These are phyloP conservation scores for Subacronicta megacephala DNA, from an alignment of 2,888 invertebrate genomes.

Conservation along the genomic window DNA sequence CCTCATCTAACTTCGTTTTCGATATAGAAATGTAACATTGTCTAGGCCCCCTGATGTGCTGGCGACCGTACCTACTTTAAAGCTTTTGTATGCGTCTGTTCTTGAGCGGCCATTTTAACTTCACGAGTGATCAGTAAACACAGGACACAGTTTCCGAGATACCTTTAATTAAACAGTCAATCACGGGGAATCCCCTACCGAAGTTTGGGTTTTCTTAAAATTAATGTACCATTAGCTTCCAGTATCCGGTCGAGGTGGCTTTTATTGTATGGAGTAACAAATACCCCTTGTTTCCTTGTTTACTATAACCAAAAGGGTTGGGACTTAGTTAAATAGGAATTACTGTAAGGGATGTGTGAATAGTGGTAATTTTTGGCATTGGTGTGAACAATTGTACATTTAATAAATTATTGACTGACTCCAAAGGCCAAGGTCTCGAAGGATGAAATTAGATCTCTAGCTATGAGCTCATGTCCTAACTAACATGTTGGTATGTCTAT, in stretches of 20 bases:
- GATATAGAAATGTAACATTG: no score
- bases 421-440: no score
- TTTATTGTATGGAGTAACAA: conserved; percentile 48
- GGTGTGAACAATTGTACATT: neutral
- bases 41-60: no score
- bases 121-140: neutral
- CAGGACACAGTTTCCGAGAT: conserved; percentile 1
- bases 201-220: conserved; percentile 51
- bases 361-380: neutral
- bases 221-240: conserved; percentile 51
- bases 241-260: conserved; percentile 39
- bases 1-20: no score
- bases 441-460: no score
- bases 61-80: no score
- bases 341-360: neutral
- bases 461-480: no score
- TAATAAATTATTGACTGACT: no score
- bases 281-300: conserved; percentile 46
- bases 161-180: conserved; percentile 57
- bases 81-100: no score
- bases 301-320: conserved; percentile 27
- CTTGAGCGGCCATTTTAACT: neutral
- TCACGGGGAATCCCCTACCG: conserved; percentile 28
- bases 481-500: no score
- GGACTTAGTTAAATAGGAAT: conserved; percentile 16